phyloP scores from a whole-genome alignment of 2,797 vertebrate genomes.

The Pyrocephalus nanus region DNA sequence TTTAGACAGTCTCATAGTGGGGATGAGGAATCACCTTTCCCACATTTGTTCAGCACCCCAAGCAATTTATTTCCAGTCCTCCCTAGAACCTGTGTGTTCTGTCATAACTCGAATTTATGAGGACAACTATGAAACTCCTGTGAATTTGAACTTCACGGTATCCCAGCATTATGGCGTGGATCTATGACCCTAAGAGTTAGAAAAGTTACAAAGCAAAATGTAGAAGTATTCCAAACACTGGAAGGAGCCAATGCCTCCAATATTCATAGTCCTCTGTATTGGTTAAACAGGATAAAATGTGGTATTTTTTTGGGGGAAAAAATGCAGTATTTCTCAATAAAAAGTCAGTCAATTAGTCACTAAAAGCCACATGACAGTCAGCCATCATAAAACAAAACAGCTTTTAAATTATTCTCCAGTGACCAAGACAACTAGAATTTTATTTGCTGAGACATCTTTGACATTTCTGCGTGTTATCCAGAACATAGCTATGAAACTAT shows the following conservation, averaged over 20 bases:
- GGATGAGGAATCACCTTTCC: neutral
- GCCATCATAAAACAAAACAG: neutral
- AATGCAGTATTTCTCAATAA: neutral
- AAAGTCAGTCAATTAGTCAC: neutral
- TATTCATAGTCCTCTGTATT: neutral
- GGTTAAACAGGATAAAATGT: neutral
- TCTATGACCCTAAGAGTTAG: neutral
- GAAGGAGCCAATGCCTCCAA: neutral
- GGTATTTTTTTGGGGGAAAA: neutral
- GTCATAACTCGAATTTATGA: neutral
- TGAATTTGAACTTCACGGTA: neutral
- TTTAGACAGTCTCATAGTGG: neutral
- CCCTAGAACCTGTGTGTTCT: neutral
- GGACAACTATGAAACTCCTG: neutral
- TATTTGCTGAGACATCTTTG: neutral
- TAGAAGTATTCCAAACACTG: neutral
- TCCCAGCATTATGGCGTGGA: neutral
- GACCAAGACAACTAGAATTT: slow-evolving; percentile 3
- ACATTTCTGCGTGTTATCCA: neutral
- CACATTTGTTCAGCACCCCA: neutral
- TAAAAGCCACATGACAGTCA: neutral
- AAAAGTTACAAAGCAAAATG: neutral
- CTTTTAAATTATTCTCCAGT: slow-evolving; percentile 29
- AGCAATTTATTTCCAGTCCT: neutral
- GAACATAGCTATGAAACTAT: neutral